Percentiles rank a stretch among this genome's conserved stretches.
These are phyloP conservation scores for Eubasilissa splendida DNA, from an alignment of 2,888 invertebrate species.

Conservation along the genomic window DNA sequence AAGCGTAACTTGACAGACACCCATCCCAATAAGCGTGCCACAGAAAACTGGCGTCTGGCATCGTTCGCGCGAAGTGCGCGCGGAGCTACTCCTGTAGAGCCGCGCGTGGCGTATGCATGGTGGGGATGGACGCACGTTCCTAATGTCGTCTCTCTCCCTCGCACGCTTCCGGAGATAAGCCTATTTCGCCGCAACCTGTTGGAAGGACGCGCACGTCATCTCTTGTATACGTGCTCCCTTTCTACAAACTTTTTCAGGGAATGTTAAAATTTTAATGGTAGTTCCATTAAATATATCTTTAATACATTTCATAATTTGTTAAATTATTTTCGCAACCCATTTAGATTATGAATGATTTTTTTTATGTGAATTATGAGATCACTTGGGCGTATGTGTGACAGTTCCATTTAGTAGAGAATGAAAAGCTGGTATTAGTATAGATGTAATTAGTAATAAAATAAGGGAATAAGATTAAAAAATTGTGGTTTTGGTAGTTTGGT, in stretches of 20 bases:
- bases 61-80: slow-evolving; percentile 1
- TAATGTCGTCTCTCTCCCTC: slow-evolving; percentile 34
- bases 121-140: slow-evolving; percentile 44
- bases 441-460: too few relatives aligned
- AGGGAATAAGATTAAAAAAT: too few relatives aligned
- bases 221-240: slow-evolving; percentile 29
- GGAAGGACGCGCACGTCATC: slow-evolving; percentile 30
- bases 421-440: too few relatives aligned
- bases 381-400: too few relatives aligned
- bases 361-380: too few relatives aligned
- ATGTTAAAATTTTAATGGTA: slow-evolving; percentile 6
- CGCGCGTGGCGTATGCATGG: slow-evolving; percentile 46
- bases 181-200: slow-evolving; percentile 47
- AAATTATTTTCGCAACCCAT: too few relatives aligned
- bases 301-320: too few relatives aligned
- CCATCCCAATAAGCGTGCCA: slow-evolving; percentile 29
- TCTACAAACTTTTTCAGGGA: slow-evolving; percentile 35
- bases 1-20: background rate
- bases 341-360: too few relatives aligned
- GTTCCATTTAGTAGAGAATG: too few relatives aligned
- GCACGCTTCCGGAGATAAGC: slow-evolving; percentile 20
- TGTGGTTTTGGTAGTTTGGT: too few relatives aligned
- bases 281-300: background rate
- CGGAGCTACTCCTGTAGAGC: slow-evolving; percentile 23
- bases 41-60: slow-evolving; percentile 38